Evolutionary conservation across 2,888 invertebrate species (phyloP), one percentile per base, ranked within the genome.

Genomic region (Scaptomyza reducta): DNA sequence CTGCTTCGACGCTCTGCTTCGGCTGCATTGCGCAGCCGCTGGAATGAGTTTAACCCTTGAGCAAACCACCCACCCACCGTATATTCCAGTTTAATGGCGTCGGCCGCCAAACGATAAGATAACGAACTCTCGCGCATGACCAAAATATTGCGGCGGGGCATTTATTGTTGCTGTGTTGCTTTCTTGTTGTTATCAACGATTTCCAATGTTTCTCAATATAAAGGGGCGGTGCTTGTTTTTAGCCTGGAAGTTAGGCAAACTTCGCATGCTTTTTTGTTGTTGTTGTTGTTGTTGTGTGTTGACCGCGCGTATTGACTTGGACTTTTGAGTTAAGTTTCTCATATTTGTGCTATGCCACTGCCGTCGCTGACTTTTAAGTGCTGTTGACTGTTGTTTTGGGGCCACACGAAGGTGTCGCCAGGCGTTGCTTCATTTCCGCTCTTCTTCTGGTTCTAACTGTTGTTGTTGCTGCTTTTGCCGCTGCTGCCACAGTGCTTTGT

Each of bases 321-420:
- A 83, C 84, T 86, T 83, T 83, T 83, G 87, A 82, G 87, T 85
- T 82, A 84, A 86, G 82, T 83, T 86, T 86, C 82, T 83, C 87
- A 83, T 83, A 83, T 83, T 83, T 83, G 82, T 79, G 77, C 72
- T 82, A 82, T 77, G 86, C 59, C 86, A 65, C 66, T 74, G 63
- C 78, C 78, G 87, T 66, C 69, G 74, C 74, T 77, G 79, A 84
- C 79, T 83, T 85, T 85, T 87, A 85, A 87, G 85, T 89, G 86
- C 83, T 89, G 90, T 88, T 89, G 88, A 90, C 90, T 89, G 82
- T 83, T 82, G 86, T 82, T 82, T 82, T 89, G 89, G 89, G 89
- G 89, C 89, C 89, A 82, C 78, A 65, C 71, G 84, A 89, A 90
- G 89, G 89, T 89, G 89, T 89, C 89, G 87, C 87, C 82, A 77